Evolutionary conservation across 2,113 vertebrate genomes (phyloP), one percentile per base, ranked within the genome.

Genomic region (Coreoperca whiteheadi): DNA sequence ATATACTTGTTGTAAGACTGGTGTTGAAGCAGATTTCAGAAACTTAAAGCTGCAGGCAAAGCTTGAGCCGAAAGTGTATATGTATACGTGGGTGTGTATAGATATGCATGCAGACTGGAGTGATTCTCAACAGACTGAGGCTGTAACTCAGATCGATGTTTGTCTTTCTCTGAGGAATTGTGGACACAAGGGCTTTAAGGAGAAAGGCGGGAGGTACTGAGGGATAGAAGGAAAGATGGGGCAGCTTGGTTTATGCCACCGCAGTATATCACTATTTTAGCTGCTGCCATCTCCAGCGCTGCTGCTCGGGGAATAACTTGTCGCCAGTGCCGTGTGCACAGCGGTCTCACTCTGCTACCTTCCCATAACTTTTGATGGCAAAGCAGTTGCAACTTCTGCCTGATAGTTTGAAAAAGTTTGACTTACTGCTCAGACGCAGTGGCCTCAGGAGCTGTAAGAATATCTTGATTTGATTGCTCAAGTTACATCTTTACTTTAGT

Each of bases 81-180:
- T 59, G 21, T 59, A 1, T 64, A 2, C 5, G 66, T 73, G 68
- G 41, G 89, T 37, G 79, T 85, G 70, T 77, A n/a, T 60, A 32
- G 59, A 50, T 73, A 51, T 83, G 83, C 59, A 23, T 63, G 34
- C 50, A 41, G 78, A 65, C 81, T 68, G 48, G 46, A 63, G 74
- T 10, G 71, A 83, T 50, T 63, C 88, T 82, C 76, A 4, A 10
- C 43, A 67, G 85, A 86, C 74, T 81, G 71, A 86, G 89, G 86
- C 89, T 78, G 86, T 92, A 91, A 93, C 88, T 92, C 89, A 90
- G 87, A 92, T 87, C 59, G 85, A 92, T 93, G 87, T 89, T 93
- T 90, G 91, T 83, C 88, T 89, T 86, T 81, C 91, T 88, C 87
- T 1, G 70, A 83, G 92, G 84, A 79, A 63, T 81, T 81, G 89